Conservation (phyloP, 2,888 invertebrate genomes). For the Enchytraeus crypticus region DNA sequence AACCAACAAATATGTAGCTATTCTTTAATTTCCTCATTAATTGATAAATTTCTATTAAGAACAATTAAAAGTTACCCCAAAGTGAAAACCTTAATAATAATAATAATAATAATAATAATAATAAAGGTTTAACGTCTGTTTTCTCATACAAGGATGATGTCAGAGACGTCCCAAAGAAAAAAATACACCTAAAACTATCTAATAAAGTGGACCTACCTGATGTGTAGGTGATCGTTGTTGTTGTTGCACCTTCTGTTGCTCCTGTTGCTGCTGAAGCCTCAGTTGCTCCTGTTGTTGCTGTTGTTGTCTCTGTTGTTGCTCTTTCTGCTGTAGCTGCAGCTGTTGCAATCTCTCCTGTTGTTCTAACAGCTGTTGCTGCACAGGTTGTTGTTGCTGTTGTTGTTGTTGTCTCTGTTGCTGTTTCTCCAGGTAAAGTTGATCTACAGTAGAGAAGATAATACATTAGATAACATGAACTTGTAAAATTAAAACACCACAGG, state of each 20-base stretch:
- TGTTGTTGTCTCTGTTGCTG: background rate
- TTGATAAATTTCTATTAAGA: background rate
- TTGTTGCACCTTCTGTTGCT: background rate
- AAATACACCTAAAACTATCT: background rate
- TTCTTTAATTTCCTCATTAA: background rate
- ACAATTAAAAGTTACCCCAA: background rate
- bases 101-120: background rate
- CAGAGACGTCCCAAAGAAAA: no score
- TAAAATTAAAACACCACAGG: no score
- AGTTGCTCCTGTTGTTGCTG: background rate
- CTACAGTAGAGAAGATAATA: no score
- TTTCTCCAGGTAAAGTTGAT: background rate
- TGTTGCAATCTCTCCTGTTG: background rate
- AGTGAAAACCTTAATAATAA: background rate
- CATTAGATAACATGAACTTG: no score
- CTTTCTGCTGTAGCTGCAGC: background rate
- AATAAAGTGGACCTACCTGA: no score
- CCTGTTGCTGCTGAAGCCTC: background rate
- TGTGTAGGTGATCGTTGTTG: background rate
- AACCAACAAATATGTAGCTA: background rate
- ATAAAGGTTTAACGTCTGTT: no score
- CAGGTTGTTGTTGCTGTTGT: slow-evolving; percentile 14
- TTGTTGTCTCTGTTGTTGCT: background rate
- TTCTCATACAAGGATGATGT: no score
- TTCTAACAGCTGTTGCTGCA: slow-evolving; percentile 5